phyloP scores from a whole-genome alignment of 2,113 vertebrate genomes.

The Campylorhamphus procurvoides region DNA sequence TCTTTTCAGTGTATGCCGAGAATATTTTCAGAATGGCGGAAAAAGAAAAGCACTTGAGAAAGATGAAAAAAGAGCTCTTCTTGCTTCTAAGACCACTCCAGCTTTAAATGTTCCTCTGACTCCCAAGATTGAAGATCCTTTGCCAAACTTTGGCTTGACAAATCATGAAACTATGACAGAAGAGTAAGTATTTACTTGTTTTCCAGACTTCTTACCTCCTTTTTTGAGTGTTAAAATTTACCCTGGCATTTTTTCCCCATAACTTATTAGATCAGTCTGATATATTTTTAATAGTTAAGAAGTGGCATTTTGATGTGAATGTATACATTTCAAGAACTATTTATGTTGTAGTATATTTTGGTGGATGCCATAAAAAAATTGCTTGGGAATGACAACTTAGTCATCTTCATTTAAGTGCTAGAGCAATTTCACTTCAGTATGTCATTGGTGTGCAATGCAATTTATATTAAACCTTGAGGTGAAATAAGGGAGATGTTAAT shows the following conservation, averaged over 20 bases:
- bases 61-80: conserved; percentile 88
- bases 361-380: neutral
- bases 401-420: neutral
- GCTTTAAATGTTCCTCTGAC: conserved; percentile 66
- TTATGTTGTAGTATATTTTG: neutral
- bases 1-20: conserved; percentile 88
- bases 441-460: neutral
- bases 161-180: conserved; percentile 72
- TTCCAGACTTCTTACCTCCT: neutral
- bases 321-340: neutral
- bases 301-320: neutral
- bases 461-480: conserved; percentile 53
- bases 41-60: conserved; percentile 95
- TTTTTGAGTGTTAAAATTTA: neutral
- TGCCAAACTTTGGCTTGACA: conserved; percentile 68
- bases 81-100: conserved; percentile 74
- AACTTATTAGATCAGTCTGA: neutral
- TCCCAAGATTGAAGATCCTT: conserved; percentile 73
- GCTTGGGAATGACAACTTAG: neutral
- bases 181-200: conserved; percentile 74
- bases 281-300: neutral
- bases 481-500: conserved; percentile 45
- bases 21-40: conserved; percentile 95
- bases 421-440: neutral
- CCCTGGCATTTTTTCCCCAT: neutral